Conservation (phyloP, 2,113 vertebrate genomes). For the Podarcis cretensis region DNA sequence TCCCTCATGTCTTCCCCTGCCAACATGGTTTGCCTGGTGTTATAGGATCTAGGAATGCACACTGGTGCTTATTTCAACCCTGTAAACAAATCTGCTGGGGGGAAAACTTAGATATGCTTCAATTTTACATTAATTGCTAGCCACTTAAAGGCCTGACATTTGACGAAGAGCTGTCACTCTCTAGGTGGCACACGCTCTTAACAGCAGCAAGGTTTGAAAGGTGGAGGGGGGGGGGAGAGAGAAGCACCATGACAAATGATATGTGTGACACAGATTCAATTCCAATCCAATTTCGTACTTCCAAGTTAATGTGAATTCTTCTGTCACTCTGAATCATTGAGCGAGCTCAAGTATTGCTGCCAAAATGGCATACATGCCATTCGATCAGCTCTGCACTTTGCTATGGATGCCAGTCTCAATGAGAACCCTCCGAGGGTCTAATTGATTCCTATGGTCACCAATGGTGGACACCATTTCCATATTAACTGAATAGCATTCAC, state of each 20-base stretch:
- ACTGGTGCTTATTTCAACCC: constrained; percentile 48
- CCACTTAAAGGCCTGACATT: constrained; percentile 60
- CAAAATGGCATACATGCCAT: constrained; percentile 38
- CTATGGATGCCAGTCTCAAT: constrained; percentile 29
- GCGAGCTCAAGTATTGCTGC: constrained; percentile 52
- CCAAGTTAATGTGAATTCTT: constrained; percentile 52
- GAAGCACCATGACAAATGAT: constrained; percentile 52
- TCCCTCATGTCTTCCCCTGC: neutral
- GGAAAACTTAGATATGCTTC: constrained; percentile 49
- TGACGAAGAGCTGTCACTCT: constrained; percentile 61
- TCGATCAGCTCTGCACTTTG: neutral
- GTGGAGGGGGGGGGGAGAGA: neutral
- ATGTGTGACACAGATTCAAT: constrained; percentile 46
- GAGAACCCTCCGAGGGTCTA: constrained; percentile 36
- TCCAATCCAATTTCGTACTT: constrained; percentile 67
- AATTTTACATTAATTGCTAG: constrained; percentile 62
- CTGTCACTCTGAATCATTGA: constrained; percentile 57
- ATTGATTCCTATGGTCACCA: constrained; percentile 33
- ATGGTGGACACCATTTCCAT: constrained; percentile 35
- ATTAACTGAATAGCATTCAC: constrained; percentile 27
- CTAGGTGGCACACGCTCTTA: constrained; percentile 48
- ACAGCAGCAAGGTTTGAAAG: constrained; percentile 52
- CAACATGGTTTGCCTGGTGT: neutral
- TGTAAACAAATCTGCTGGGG: constrained; percentile 51
- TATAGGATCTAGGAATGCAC: neutral